phyloP scores from a whole-genome alignment of 2,888 invertebrate species.

The Drosophila neotestacea region DNA sequence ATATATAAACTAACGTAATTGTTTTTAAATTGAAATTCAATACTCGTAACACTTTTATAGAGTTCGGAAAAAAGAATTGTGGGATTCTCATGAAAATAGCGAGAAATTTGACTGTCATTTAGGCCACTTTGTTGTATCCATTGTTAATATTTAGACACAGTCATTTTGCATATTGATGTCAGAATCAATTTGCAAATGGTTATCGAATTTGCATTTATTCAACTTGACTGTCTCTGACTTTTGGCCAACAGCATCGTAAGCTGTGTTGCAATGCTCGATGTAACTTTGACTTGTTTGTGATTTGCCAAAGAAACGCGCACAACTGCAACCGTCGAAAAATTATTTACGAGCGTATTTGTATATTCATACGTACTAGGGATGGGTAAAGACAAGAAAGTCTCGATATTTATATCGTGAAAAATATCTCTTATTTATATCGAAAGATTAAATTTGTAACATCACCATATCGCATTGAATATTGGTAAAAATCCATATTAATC shows the following conservation, averaged over 20 bases:
- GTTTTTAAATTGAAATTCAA: slow-evolving; percentile 1
- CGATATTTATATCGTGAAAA: too few relatives aligned
- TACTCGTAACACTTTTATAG: not conserved
- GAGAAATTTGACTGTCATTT: slow-evolving; percentile 5
- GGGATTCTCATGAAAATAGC: not conserved
- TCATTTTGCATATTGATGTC: slow-evolving; percentile 32
- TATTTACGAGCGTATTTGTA: slow-evolving; percentile 10
- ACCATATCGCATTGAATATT: too few relatives aligned
- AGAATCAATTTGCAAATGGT: slow-evolving; percentile 67
- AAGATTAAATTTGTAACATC: too few relatives aligned
- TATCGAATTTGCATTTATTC: slow-evolving; percentile 64
- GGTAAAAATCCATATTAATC: too few relatives aligned
- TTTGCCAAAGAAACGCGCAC: slow-evolving; percentile 51
- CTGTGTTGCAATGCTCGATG: slow-evolving; percentile 50
- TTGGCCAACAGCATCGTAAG: slow-evolving; percentile 39
- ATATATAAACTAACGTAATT: not conserved
- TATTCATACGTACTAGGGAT: slow-evolving; percentile 3
- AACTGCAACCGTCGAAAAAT: slow-evolving; percentile 15
- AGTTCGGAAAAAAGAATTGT: not conserved
- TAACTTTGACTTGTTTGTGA: slow-evolving; percentile 74
- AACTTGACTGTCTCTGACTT: slow-evolving; percentile 11
- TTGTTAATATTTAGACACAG: slow-evolving; percentile 15
- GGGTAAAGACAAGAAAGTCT: too few relatives aligned
- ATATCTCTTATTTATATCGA: too few relatives aligned
- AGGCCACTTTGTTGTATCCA: not conserved